Conservation (phyloP, 2,797 vertebrate genomes). For the Ciconia nigra region DNA sequence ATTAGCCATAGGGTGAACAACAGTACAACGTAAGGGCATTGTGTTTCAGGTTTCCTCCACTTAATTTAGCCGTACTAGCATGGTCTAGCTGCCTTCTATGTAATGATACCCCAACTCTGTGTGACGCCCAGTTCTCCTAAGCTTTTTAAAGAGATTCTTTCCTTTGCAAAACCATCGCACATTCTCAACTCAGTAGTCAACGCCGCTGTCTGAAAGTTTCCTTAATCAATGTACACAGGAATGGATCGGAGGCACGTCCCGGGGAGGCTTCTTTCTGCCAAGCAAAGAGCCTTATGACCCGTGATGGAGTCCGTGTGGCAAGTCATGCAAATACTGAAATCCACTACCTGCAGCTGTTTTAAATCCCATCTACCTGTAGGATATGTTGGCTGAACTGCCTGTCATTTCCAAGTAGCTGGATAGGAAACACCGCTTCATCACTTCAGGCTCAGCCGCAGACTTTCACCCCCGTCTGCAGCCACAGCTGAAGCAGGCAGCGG, state of each 20-base stretch:
- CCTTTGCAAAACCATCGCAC: neutral
- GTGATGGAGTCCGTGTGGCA: accelerated
- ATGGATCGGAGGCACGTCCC: accelerated
- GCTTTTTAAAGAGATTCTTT: neutral
- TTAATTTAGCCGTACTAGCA: neutral
- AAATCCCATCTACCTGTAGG: neutral
- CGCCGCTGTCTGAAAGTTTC: neutral
- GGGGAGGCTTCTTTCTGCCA: neutral
- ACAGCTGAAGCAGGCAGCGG: accelerated
- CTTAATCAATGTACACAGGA: accelerated
- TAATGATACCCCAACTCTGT: neutral
- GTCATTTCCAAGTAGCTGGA: neutral
- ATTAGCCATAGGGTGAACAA: neutral
- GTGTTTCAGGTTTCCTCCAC: neutral
- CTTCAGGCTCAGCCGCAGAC: neutral
- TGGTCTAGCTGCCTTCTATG: neutral
- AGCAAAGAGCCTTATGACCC: neutral
- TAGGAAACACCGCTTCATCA: neutral
- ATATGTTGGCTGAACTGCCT: neutral
- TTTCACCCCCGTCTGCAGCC: accelerated
- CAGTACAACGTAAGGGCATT: neutral
- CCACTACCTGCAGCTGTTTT: neutral
- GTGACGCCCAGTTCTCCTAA: neutral
- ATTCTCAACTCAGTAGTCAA: neutral
- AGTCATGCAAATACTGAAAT: neutral